Evolutionary conservation across 2,797 vertebrate species (phyloP).

Genomic region (Muscicapa comitata): DNA sequence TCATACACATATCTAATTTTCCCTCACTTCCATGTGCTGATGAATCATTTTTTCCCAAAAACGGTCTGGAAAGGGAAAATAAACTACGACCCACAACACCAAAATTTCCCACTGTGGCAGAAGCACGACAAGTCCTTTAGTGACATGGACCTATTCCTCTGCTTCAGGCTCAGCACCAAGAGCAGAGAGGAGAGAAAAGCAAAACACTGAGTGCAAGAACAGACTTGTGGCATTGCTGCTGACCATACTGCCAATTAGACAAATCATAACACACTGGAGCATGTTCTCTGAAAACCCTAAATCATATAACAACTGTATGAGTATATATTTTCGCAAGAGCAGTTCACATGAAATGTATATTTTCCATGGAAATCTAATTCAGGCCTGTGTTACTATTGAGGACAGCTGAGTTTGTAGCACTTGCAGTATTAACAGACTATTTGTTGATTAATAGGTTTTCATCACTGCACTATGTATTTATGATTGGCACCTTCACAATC

Average conservation of each 20-base stretch:
- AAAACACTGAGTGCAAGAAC: not conserved
- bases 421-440: not conserved
- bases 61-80: not conserved
- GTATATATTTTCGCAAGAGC: not conserved
- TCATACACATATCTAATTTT: not conserved
- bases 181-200: not conserved
- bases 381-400: not conserved
- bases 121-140: fast-evolving
- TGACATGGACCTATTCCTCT: not conserved
- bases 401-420: not conserved
- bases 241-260: not conserved
- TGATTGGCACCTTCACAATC: not conserved
- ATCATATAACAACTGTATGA: not conserved
- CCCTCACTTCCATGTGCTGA: not conserved
- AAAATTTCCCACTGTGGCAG: not conserved
- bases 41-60: constrained; percentile 31
- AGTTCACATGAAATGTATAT: not conserved
- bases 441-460: not conserved
- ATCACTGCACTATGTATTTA: not conserved
- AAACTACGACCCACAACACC: not conserved
- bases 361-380: not conserved
- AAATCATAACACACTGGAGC: not conserved
- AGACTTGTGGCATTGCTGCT: constrained; percentile 3
- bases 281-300: constrained; percentile 1
- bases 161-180: not conserved